A percentile compares a stretch with the other conserved stretches of the same genome.
phyloP scores from a whole-genome alignment of 1,140 invertebrate genomes.

The Diorhabda elongata region DNA sequence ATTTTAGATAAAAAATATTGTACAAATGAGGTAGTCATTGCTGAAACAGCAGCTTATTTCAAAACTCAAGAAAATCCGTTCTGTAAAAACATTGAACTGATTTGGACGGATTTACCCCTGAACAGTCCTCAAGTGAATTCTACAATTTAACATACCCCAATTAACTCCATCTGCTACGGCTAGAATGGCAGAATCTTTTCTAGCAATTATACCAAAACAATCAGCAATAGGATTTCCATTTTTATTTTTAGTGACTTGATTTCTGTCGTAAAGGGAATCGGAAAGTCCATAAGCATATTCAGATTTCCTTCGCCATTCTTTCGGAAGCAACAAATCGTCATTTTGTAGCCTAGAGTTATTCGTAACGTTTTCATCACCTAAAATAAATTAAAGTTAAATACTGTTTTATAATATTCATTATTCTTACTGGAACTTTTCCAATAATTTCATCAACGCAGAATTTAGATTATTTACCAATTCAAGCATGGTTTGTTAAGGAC shows the following conservation, averaged over 20 bases:
- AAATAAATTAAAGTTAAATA: neutral
- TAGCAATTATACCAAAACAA: conserved; percentile 78
- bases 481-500: no score
- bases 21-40: no score
- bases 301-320: conserved; percentile 64
- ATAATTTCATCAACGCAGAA: no score
- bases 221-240: conserved; percentile 89
- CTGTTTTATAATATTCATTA: no score
- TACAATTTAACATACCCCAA: conserved; percentile 67
- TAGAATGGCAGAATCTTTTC: conserved; percentile 75
- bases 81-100: no score
- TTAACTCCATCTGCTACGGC: conserved; percentile 90
- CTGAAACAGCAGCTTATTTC: no score
- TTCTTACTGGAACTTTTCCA: no score
- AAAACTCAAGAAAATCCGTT: no score
- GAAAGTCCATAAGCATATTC: conserved; percentile 66
- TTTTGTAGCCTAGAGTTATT: neutral
- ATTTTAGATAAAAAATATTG: no score
- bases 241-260: conserved; percentile 68
- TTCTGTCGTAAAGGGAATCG: conserved; percentile 73
- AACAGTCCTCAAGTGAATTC: neutral
- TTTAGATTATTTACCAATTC: no score
- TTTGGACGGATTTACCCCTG: no score
- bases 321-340: conserved; percentile 36
- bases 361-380: neutral